These are phyloP conservation scores for Coptodon bakossiorum DNA, from an alignment of 2,113 vertebrate genomes.

Conservation along the genomic window DNA sequence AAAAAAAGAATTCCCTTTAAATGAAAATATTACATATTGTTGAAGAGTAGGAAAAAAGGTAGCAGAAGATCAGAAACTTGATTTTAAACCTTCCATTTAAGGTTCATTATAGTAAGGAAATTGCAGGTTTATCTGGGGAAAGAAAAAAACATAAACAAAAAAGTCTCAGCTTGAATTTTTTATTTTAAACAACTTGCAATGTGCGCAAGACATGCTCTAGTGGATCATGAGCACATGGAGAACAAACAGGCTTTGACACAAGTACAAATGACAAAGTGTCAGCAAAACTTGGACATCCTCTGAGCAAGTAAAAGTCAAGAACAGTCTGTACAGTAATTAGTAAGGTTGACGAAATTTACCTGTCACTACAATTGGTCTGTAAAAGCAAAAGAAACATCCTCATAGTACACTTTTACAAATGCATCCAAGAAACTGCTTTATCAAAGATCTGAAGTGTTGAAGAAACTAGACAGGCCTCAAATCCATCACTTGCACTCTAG, in stretches of 20 bases:
- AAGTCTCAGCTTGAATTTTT: background rate
- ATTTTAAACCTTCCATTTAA: background rate
- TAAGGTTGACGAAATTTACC: background rate
- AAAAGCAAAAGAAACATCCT: background rate
- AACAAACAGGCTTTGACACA: background rate
- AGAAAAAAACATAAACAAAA: background rate
- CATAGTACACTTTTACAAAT: background rate
- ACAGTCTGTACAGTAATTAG: background rate
- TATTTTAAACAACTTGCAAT: constrained; percentile 22
- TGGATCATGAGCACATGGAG: background rate
- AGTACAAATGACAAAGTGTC: background rate
- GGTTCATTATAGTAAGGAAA: background rate
- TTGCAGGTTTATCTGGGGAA: background rate
- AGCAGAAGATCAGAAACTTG: background rate
- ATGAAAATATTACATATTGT: background rate
- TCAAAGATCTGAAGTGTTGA: background rate
- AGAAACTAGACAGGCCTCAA: background rate
- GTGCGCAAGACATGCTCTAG: constrained; percentile 5
- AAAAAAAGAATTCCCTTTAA: background rate
- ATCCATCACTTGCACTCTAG: background rate
- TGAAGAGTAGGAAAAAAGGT: background rate
- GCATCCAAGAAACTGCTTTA: background rate
- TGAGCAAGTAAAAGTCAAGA: background rate
- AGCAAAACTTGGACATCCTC: background rate
- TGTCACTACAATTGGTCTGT: background rate